Evolutionary conservation across 64 coral and sea anemone species (phyloP).

Genomic region (Montipora sp.): DNA sequence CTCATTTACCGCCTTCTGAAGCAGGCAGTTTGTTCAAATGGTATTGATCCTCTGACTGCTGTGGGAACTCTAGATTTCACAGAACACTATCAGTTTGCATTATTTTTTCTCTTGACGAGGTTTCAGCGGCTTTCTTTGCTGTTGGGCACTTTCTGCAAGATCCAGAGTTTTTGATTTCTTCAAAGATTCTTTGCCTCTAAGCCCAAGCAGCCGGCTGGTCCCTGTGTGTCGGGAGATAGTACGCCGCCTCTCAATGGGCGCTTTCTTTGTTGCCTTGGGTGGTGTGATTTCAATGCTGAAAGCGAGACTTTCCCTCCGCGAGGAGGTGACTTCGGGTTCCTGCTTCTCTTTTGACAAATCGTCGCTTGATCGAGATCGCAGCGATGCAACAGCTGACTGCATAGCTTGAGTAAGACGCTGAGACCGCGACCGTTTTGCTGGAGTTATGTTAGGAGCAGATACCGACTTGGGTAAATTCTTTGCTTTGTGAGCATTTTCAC

Average conservation of each 20-base stretch:
- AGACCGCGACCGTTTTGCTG: slow-evolving; percentile 42
- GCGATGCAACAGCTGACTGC: slow-evolving; percentile 20
- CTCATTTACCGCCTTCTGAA: too few species aligned
- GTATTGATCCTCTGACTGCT: too few species aligned
- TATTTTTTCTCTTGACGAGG: background rate
- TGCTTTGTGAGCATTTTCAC: background rate
- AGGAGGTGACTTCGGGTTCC: background rate
- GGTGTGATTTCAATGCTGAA: slow-evolving; percentile 64
- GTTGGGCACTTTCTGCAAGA: background rate
- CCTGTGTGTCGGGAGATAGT: slow-evolving; percentile 54
- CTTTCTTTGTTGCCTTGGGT: slow-evolving; percentile 19
- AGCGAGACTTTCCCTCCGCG: slow-evolving; percentile 39
- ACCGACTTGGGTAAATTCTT: slow-evolving; percentile 25
- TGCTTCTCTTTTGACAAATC: slow-evolving; percentile 17
- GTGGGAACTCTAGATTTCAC: background rate
- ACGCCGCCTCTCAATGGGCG: slow-evolving; percentile 17
- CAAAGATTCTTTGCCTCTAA: slow-evolving; percentile 23
- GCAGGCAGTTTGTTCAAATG: too few species aligned
- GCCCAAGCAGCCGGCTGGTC: slow-evolving; percentile 22
- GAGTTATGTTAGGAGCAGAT: slow-evolving; percentile 31
- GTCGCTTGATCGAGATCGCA: slow-evolving; percentile 61
- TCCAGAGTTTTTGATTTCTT: slow-evolving; percentile 42
- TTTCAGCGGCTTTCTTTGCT: slow-evolving; percentile 26
- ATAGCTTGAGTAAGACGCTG: slow-evolving; percentile 25
- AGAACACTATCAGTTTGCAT: background rate